These are phyloP conservation scores for Capitella teleta DNA, from an alignment of 1,140 invertebrate genomes.

Conservation along the genomic window DNA sequence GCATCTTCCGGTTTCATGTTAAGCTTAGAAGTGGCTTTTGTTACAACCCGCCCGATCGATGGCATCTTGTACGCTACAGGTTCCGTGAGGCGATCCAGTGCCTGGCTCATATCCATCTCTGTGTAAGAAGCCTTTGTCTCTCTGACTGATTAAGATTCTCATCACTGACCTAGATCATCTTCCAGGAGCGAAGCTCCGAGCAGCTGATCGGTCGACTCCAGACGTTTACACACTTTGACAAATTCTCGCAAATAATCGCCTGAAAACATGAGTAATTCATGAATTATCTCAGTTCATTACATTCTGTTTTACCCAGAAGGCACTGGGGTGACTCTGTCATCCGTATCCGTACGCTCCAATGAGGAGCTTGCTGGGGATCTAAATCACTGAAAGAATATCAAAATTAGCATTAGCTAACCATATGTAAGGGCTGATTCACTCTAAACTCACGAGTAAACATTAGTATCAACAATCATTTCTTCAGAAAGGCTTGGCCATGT, in stretches of 20 bases:
- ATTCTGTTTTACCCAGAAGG: slow-evolving; percentile 28
- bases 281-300: background rate
- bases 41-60: slow-evolving; percentile 26
- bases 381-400: slow-evolving; percentile 54
- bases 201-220: slow-evolving; percentile 40
- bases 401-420: background rate
- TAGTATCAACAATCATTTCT: slow-evolving; percentile 74
- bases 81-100: slow-evolving; percentile 43
- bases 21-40: slow-evolving; percentile 24
- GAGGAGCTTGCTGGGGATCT: slow-evolving; percentile 68
- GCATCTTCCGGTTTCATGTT: slow-evolving; percentile 47
- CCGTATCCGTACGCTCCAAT: slow-evolving; percentile 51
- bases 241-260: slow-evolving; percentile 40
- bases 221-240: slow-evolving; percentile 29
- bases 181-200: slow-evolving; percentile 30
- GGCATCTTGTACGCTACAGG: slow-evolving; percentile 30
- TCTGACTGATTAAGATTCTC: background rate
- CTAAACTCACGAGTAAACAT: slow-evolving; percentile 51
- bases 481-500: slow-evolving; percentile 79
- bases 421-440: background rate
- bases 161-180: no score
- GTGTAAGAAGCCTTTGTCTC: background rate
- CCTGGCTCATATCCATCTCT: slow-evolving; percentile 35
- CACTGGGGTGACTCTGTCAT: slow-evolving; percentile 40
- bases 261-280: slow-evolving; percentile 14